Evolutionary conservation across 37 sponge, comb jelly and placozoan genomes (phyloP), one percentile per base, ranked within the genome.

Genomic region (Axinella damicornis): DNA sequence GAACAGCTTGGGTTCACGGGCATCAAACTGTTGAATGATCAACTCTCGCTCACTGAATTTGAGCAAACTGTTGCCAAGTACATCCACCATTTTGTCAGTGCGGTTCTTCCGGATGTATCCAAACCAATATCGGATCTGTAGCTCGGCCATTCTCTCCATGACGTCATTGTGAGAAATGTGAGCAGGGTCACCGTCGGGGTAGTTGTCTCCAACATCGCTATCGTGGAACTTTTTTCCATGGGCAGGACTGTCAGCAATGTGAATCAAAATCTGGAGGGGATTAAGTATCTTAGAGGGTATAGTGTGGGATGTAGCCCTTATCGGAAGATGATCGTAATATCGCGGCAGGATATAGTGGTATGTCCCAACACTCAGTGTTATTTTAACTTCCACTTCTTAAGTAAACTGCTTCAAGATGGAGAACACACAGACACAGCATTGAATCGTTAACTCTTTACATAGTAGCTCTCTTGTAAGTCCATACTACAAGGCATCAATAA

Each of bases 181-280:
- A 18, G 37, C 57, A 37, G 57, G 81, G 25, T 81, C 81, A 37
- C 71, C 81, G 54, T 69, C 57, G 18, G 81, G 81, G 57, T 81
- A 57, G 35, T 9, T 69, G 36, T 81, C 81, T 38, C 58, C 71
- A 14, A 67, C 5, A 38, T 25, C 35, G 21, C 27, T 19, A 53
- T 53, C 37, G 32, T 81, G 70, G 39, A 69, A 81, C 70, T 69
- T 37, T 19, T 2, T 12, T 33, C 81, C 81, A 81, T 81, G 81
- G 35, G 71, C 68, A 6, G 81, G 81, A 53, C n/a, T 24, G 11
- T 81, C 81, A 52, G 81, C 81, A 57, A 81, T 81, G 58, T 81
- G 81, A 1, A 81, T 69, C 56, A 81, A 32, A 20, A 78, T 65
- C 79, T 78, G 79, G 20, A 60, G 12, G 33, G 30, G 31, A 17